Conservation (phyloP, 2,888 invertebrate genomes). For the Mesoligia furuncula region DNA sequence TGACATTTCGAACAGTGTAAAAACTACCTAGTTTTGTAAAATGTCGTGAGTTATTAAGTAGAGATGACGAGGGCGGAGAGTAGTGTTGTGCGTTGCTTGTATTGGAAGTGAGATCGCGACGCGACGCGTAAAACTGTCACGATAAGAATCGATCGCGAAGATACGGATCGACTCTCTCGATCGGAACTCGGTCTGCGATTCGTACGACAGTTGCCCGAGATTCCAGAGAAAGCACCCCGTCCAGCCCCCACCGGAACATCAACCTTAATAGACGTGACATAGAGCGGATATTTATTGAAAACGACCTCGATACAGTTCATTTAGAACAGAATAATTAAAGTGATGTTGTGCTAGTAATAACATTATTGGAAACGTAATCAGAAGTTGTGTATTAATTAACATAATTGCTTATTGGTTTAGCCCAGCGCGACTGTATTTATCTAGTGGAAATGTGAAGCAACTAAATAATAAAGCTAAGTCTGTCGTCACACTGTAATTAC, state of each 20-base stretch:
- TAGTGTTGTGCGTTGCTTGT: slow-evolving; percentile 70
- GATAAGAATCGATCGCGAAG: slow-evolving; percentile 86
- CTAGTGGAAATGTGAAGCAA: slow-evolving; percentile 29
- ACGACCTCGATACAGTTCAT: slow-evolving; percentile 59
- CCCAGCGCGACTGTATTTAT: slow-evolving; percentile 12
- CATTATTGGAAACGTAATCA: slow-evolving; percentile 69
- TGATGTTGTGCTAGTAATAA: slow-evolving; percentile 67
- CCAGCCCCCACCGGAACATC: slow-evolving; percentile 64
- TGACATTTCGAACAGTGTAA: slow-evolving; percentile 53
- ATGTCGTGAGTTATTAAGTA: slow-evolving; percentile 53
- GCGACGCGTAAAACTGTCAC: slow-evolving; percentile 87
- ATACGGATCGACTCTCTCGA: slow-evolving; percentile 82
- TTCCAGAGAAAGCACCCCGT: slow-evolving; percentile 78
- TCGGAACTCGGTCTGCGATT: slow-evolving; percentile 73
- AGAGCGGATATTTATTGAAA: slow-evolving; percentile 67
- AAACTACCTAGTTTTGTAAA: slow-evolving; percentile 55
- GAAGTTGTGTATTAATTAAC: slow-evolving; percentile 64
- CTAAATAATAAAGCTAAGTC: slow-evolving; percentile 21
- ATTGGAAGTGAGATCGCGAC: slow-evolving; percentile 80
- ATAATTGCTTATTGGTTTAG: slow-evolving; percentile 54
- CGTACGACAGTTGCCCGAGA: slow-evolving; percentile 79
- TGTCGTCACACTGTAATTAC: slow-evolving; percentile 45
- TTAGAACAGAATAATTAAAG: slow-evolving; percentile 70
- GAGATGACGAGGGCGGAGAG: slow-evolving; percentile 56
- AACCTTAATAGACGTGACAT: slow-evolving; percentile 73